Base-by-base conservation (phyloP, 2,888 invertebrate genomes). In the Ormia ochracea region DNA sequence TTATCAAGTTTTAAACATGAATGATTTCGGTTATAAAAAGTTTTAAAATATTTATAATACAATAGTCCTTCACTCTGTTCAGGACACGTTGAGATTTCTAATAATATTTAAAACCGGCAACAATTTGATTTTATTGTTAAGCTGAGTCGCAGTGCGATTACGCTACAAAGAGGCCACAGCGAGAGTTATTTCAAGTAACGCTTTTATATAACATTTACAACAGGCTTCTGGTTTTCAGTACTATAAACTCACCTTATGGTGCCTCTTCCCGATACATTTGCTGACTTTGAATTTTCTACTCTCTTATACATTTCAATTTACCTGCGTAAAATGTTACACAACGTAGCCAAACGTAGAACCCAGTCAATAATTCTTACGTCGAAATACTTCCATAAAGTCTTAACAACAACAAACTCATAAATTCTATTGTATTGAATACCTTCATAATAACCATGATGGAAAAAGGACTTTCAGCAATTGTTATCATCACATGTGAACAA, bases 1-100 rank as follows among this genome's bases (percentile, higher is more conserved):
- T 79, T 79, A 79, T 80, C 80, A 76, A 58, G 72, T 75, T 68
- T 68, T 68, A 72, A 76, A 80, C 80, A 80, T 73, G 68, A 80
- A 50, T 80, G 76, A 73, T 45, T 76, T 76, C 56, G 63, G 73
- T 76, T 68, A 58, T 52, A 52, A 78, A 68, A 78, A 50, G 56
- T 52, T 69, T 69, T 59, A 21, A 80, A 76, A 68, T 68, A 68
- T 69, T 72, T 73, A 63, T 75, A 48, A 23, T 26, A 66, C n/a
- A 41, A 10, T 50, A 70, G 66, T 26, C 58, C 54, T 52, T 28
- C 23, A 45, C 48, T 61, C 75, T 79, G 75, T 65, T 78, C 21
- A 52, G 73, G 69, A 69, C 74, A 69, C 74, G 50, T 58, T 69
- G 50, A 65, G 50, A 48, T 59, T 48, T 54, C 36, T 58, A 50